phyloP scores from a whole-genome alignment of 2,113 vertebrate species.

The Polypterus bichir region DNA sequence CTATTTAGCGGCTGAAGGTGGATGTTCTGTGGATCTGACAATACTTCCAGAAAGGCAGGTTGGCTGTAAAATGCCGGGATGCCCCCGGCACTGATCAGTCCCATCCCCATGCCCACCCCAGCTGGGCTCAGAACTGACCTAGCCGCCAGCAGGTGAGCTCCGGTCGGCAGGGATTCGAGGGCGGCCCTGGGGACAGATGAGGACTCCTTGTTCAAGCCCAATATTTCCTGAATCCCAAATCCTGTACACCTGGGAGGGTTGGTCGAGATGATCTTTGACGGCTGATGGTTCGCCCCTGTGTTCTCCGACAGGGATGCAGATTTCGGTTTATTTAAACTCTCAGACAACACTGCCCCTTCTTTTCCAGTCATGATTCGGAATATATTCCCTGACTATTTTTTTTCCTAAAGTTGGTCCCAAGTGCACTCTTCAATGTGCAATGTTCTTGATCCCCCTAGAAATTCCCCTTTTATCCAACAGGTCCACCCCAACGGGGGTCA shows the following conservation, averaged over 20 bases:
- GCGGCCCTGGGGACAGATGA: conserved; percentile 59
- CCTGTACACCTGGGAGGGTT: conserved; percentile 77
- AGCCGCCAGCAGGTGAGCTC: conserved; percentile 75
- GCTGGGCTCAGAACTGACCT: conserved; percentile 74
- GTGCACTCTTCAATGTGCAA: conserved; percentile 67
- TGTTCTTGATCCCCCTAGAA: conserved; percentile 73
- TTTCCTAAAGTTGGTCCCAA: conserved; percentile 52
- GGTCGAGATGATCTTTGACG: conserved; percentile 38
- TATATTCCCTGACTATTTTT: conserved; percentile 27
- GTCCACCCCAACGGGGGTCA: conserved; percentile 81
- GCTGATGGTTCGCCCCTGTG: conserved; percentile 35
- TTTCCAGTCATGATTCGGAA: conserved; percentile 75
- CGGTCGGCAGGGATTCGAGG: conserved; percentile 65
- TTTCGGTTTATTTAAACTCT: conserved; percentile 63
- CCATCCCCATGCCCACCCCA: conserved; percentile 75
- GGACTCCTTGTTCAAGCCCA: conserved; percentile 91
- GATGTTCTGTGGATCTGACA: conserved; percentile 75
- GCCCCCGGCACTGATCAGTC: conserved; percentile 72
- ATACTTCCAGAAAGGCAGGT: conserved; percentile 81
- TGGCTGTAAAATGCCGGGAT: conserved; percentile 89
- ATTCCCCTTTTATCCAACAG: conserved; percentile 93
- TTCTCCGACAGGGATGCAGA: conserved; percentile 38
- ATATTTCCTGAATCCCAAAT: conserved; percentile 94
- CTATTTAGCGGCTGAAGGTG: conserved; percentile 74
- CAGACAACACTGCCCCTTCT: conserved; percentile 64